Conservation (phyloP, 2,113 vertebrate genomes). For the Cercocebus atys region DNA sequence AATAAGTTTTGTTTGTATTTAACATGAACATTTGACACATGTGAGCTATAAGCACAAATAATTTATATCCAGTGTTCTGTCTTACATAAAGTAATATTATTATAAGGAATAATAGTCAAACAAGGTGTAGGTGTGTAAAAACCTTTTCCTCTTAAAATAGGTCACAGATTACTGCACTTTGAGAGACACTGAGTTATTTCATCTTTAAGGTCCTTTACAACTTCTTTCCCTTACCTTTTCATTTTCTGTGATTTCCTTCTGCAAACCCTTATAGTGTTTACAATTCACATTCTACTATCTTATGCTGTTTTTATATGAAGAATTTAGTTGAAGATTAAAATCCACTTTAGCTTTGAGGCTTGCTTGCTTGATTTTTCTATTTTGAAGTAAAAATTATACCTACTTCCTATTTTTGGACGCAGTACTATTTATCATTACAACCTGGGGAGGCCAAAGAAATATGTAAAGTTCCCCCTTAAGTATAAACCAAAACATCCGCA, state of each 20-base stretch:
- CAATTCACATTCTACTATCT: neutral
- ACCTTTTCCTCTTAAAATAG: neutral
- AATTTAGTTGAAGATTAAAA: neutral
- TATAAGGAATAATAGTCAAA: neutral
- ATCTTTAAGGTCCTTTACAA: neutral
- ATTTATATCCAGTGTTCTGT: neutral
- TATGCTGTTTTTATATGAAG: neutral
- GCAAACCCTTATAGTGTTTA: neutral
- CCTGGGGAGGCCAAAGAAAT: neutral
- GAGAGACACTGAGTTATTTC: neutral
- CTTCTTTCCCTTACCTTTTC: neutral
- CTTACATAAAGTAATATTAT: neutral
- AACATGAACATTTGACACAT: neutral
- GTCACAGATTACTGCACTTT: neutral
- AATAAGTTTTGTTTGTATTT: constrained; percentile 17
- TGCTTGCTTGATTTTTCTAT: constrained; percentile 18
- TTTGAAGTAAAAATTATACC: neutral
- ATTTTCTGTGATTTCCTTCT: neutral
- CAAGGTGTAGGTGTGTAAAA: constrained; percentile 37
- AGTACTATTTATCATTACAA: neutral
- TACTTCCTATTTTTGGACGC: neutral
- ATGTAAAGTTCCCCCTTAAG: too few relatives aligned
- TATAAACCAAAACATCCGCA: neutral
- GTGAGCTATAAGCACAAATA: neutral
- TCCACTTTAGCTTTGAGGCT: neutral